These are phyloP conservation scores for Allygus modestus DNA, from an alignment of 2,888 invertebrate species.

Conservation along the genomic window DNA sequence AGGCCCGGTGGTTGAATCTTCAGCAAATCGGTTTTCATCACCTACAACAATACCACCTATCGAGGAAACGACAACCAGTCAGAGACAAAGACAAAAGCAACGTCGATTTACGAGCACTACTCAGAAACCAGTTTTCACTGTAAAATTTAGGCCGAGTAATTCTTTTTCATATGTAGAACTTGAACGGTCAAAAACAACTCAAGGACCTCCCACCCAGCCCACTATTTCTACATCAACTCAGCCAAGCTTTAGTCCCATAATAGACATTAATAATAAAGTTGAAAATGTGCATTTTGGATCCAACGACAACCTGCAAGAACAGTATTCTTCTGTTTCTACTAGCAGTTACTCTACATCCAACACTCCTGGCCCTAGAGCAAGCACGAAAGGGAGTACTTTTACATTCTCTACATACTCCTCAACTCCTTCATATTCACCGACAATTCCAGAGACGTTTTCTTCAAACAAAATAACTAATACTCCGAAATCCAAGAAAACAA, in stretches of 20 bases:
- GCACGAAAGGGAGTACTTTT: neutral
- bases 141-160: conserved; percentile 67
- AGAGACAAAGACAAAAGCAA: conserved; percentile 30
- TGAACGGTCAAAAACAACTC: conserved; percentile 63
- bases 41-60: conserved; percentile 8
- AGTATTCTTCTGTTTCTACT: neutral
- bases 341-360: neutral
- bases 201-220: conserved; percentile 73
- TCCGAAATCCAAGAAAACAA: neutral
- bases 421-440: conserved; percentile 21
- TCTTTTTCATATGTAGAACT: conserved; percentile 68
- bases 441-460: conserved; percentile 2
- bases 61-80: conserved; percentile 3
- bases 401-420: neutral
- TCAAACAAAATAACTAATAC: neutral
- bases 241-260: conserved; percentile 14
- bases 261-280: neutral
- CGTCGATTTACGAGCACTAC: conserved; percentile 58
- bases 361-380: neutral
- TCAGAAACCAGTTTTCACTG: conserved; percentile 67
- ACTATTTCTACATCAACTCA: neutral
- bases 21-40: conserved; percentile 25
- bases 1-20: neutral
- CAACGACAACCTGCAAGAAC: neutral
- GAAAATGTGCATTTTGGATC: conserved; percentile 19